Base-by-base conservation (phyloP, 1,140 invertebrate genomes). In the silkworm (Bombyx mori) region DNA sequence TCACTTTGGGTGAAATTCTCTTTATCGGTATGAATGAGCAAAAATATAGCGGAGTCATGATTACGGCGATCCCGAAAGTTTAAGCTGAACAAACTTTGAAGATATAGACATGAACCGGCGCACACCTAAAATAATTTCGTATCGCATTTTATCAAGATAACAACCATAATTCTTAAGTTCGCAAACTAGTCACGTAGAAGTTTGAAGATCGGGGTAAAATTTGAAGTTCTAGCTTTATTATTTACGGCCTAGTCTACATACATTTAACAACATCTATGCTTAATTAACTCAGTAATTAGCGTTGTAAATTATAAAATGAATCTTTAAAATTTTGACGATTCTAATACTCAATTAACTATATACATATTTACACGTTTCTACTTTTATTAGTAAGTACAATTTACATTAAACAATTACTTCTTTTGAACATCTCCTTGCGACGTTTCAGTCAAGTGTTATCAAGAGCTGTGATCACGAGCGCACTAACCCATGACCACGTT, bases 41-140 rank as follows among this genome's bases (percentile, higher is more conserved):
- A 60, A 57, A 63, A 63, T 59, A 58, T 53, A 52, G 47, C 45
- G 44, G 42, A 53, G 57, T 58, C 61, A 63, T 58, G 57, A 59
- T 63, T 58, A 63, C 56, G 53, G 22, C 12, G 12, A 22, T n/a
- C 12, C 48, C n/a, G 6, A 7, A n/a, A 22, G 12, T 49, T 49
- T 49, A n/a, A 49, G 48, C 12, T 18, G 12, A 18, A 22, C 7
- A n/a, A 49, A 49, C 48, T 49, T 49, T 46, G 8, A 46, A 46
- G n/a, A 12, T 49, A 49, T 7, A 12, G 22, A 49, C 7, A 7
- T 7, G n/a, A 22, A 12, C 5, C 7, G 3, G 8, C 22, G n/a
- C n/a, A 18, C 48, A 12, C n/a, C 7, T 7, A 49, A 49, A 49
- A 49, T n/a, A 46, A 46, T 46, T 46, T 46, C 45, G 26, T 49